Evolutionary conservation across 1,140 invertebrate species (phyloP).

Genomic region (Ceratitis capitata): DNA sequence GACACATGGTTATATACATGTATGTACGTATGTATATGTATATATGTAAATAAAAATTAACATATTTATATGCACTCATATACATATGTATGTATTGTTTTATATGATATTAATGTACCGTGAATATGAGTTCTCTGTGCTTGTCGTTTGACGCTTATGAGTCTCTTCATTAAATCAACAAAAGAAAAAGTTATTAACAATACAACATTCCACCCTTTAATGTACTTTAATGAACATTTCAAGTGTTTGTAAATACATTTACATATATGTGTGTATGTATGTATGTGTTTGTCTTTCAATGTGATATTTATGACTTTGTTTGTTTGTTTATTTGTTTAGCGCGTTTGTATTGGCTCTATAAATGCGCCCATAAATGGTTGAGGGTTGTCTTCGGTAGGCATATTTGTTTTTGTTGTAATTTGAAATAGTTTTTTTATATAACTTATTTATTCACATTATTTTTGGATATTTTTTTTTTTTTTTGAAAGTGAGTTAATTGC

Average conservation of each 20-base stretch:
- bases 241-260: not conserved
- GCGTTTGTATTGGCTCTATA: not conserved
- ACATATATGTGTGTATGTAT: not conserved
- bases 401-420: not conserved
- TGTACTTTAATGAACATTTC: slow-evolving; percentile 9
- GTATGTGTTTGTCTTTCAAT: not conserved
- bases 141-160: not conserved
- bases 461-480: not conserved
- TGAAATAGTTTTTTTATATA: not conserved
- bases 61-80: not conserved
- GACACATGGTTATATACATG: too few relatives aligned
- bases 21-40: too few relatives aligned
- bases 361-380: not conserved
- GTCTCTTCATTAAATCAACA: slow-evolving; percentile 26
- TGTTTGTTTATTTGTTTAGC: not conserved
- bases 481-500: slow-evolving; percentile 14
- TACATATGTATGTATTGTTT: not conserved
- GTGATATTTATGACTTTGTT: not conserved
- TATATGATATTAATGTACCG: not conserved
- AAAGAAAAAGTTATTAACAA: not conserved
- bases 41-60: too few relatives aligned
- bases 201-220: not conserved
- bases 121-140: not conserved
- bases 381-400: not conserved
- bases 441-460: not conserved